These are phyloP conservation scores for Cariama cristata DNA, from an alignment of 2,113 vertebrate genomes.

Conservation along the genomic window DNA sequence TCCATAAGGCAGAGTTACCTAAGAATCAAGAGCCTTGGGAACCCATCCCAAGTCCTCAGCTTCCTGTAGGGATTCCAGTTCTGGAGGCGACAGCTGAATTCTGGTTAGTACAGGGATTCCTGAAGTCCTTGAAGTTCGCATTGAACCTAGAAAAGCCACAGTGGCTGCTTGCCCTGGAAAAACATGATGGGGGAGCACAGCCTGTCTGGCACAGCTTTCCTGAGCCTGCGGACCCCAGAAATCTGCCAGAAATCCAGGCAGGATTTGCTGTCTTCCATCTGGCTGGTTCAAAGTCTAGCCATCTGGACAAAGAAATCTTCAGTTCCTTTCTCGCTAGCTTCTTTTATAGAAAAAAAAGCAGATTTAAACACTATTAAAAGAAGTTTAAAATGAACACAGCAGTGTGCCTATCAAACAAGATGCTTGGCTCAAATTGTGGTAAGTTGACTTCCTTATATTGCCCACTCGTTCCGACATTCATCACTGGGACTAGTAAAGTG, in stretches of 20 bases:
- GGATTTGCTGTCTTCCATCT: constrained; percentile 27
- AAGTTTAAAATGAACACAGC: background rate
- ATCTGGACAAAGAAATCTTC: constrained; percentile 25
- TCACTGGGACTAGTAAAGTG: background rate
- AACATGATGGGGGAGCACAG: background rate
- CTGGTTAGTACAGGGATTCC: background rate
- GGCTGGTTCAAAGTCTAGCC: constrained; percentile 1
- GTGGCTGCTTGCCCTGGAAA: background rate
- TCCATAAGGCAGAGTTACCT: background rate
- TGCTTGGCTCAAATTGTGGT: background rate
- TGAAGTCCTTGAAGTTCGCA: background rate
- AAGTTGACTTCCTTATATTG: background rate
- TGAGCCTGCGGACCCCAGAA: background rate
- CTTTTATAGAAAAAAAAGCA: background rate
- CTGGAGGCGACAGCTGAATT: background rate
- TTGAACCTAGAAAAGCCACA: background rate
- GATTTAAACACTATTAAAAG: background rate
- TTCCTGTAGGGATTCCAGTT: background rate
- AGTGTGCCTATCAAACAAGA: background rate
- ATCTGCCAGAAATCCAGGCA: constrained; percentile 21
- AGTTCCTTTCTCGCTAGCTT: background rate
- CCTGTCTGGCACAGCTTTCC: background rate
- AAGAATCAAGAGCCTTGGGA: background rate
- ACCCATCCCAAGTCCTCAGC: background rate
- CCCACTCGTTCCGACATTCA: background rate